Conservation (phyloP, 2,113 vertebrate species). For the Pseudorectes ferrugineus region DNA sequence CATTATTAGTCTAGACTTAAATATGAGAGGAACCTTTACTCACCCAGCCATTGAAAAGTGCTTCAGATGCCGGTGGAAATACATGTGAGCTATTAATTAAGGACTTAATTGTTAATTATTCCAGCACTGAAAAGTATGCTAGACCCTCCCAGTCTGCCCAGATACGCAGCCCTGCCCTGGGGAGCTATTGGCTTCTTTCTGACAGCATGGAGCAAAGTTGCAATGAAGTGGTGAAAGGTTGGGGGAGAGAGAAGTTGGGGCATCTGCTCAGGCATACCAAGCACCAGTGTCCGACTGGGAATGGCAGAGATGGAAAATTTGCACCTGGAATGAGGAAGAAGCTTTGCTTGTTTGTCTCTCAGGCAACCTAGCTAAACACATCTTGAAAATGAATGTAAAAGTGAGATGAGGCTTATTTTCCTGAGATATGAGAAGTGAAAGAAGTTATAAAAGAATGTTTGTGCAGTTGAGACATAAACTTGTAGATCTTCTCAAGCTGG, state of each 20-base stretch:
- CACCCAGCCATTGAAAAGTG: neutral
- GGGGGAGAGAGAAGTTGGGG: neutral
- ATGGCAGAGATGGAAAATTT: neutral
- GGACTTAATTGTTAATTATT: conserved; percentile 29
- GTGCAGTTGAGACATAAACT: neutral
- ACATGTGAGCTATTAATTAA: conserved; percentile 3
- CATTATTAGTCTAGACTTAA: neutral
- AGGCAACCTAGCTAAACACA: neutral
- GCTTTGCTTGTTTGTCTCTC: neutral
- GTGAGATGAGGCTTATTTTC: neutral
- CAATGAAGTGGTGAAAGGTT: neutral
- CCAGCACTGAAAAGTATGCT: conserved; percentile 7
- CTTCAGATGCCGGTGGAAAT: neutral
- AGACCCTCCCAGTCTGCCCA: neutral
- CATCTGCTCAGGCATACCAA: neutral
- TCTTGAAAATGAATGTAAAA: neutral
- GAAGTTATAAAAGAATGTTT: neutral
- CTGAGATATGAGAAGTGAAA: neutral
- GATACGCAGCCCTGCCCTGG: conserved; percentile 16
- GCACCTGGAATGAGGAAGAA: neutral
- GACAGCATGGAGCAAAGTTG: neutral
- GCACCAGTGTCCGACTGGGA: neutral
- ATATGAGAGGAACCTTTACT: neutral
- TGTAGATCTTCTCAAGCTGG: neutral
- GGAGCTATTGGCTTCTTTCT: neutral